Evolutionary conservation across 2,113 vertebrate species (phyloP).

Genomic region (Oreotrochilus melanogaster): DNA sequence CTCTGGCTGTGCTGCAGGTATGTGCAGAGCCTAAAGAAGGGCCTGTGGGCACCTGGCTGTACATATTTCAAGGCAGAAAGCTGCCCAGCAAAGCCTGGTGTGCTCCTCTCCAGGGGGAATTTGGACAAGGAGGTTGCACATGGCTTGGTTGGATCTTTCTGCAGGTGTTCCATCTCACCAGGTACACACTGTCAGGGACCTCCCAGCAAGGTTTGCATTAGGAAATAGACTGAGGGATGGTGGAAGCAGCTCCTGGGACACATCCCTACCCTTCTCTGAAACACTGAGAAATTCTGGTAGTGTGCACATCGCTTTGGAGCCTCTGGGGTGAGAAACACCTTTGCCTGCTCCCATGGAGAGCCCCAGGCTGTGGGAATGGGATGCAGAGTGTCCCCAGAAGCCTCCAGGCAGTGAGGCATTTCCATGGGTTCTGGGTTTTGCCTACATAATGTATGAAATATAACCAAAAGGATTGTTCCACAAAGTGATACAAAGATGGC

Average conservation of each 20-base stretch:
- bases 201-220: not conserved
- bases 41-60: rapidly evolving
- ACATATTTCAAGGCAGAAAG: not conserved
- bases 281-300: not conserved
- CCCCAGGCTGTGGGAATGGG: not conserved
- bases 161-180: rapidly evolving
- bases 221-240: rapidly evolving
- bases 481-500: not conserved
- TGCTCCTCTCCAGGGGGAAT: not conserved
- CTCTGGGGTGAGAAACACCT: not conserved
- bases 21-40: not conserved
- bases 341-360: not conserved
- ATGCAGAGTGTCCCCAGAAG: not conserved
- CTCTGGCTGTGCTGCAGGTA: not conserved
- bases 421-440: not conserved
- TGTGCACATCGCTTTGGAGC: not conserved
- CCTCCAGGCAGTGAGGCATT: not conserved
- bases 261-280: not conserved
- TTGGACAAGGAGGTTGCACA: not conserved
- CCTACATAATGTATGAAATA: not conserved
- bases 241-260: not conserved
- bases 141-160: not conserved
- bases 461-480: not conserved
- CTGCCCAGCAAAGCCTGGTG: not conserved
- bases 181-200: not conserved